Evolutionary conservation across 2,797 vertebrate genomes (phyloP), one percentile per base, ranked within the genome.

Genomic region (Pithecia hirsuta): DNA sequence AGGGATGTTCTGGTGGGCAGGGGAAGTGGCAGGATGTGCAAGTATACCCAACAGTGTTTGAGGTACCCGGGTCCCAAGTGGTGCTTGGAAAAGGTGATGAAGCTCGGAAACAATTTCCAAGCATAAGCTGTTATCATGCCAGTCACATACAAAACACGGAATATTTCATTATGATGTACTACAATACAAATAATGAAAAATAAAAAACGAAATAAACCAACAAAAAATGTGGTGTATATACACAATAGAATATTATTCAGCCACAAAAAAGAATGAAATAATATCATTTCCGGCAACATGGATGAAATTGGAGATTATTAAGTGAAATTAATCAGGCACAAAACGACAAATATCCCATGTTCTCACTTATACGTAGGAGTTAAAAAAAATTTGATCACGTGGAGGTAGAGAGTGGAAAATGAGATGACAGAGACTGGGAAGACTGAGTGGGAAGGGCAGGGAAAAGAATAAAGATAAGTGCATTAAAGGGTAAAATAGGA

Each of bases 31-130:
- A 10, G 22, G 2, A 14, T 61, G 59, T 11, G 20, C 30, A 7
- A 0, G 67, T 22, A 61, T 3, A 2, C 15, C 13, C 41, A 26
- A 70, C 11, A 41, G 13, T 0, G 17, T 19, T 4, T 52, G n/a
- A 44, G 7, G 50, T 9, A 7, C 11, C 19, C 9, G 4, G 26
- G 52, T 12, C 55, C 67, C 9, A 14, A 55, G 14, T 39, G 28
- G 28, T 81, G 59, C 22, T 72, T 52, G 52, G 61, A 26, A 50
- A 90, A n/a, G 10, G 3, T 5, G 4, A 55, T 33, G 55, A 76
- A 44, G 15, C 79, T 20, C 39, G 39, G 61, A 75, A 17, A 57
- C 48, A 57, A 19, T 79, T 70, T 75, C 64, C 19, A 0, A 8
- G 75, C 59, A 7, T 39, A 10, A 87, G 39, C 55, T 48, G 1